Percentiles rank a stretch among this genome's conserved stretches.
phyloP scores from a whole-genome alignment of 2,888 invertebrate genomes.

The Lasioglossum marginatum region DNA sequence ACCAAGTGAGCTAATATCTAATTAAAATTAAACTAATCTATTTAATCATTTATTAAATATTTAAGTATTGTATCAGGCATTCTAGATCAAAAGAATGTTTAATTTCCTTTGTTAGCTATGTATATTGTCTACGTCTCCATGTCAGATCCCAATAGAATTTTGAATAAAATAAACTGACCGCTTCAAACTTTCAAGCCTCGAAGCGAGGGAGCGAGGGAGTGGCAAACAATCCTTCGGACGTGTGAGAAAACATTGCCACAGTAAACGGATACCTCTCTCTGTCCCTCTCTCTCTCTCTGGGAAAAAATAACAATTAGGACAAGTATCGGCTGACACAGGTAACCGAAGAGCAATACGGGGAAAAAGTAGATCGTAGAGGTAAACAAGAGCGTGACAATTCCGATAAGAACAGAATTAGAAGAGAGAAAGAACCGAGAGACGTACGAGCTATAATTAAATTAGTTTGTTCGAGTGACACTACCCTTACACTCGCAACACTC shows the following conservation, averaged over 20 bases:
- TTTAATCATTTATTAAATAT: too few relatives aligned
- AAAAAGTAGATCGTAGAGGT: neutral
- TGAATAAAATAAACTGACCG: neutral
- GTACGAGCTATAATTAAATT: conserved; percentile 1
- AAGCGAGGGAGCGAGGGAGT: neutral
- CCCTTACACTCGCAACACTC: neutral
- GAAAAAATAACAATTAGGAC: neutral
- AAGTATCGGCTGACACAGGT: neutral
- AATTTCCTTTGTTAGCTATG: too few relatives aligned
- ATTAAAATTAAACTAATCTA: too few relatives aligned
- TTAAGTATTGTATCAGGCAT: too few relatives aligned
- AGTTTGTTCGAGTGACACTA: conserved; percentile 1
- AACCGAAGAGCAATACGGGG: neutral
- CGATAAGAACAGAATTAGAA: conserved; percentile 4
- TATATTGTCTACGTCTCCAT: too few relatives aligned
- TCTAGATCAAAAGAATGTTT: too few relatives aligned
- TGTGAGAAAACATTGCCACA: neutral
- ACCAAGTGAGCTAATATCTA: too few relatives aligned
- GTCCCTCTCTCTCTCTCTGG: neutral
- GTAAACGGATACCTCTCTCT: neutral
- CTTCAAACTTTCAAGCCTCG: too few relatives aligned
- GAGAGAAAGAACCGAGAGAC: conserved; percentile 3
- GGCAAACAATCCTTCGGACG: neutral
- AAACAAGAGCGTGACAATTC: conserved; percentile 3
- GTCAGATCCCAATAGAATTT: neutral